Evolutionary conservation across 2,113 vertebrate genomes (phyloP), one percentile per base, ranked within the genome.

Genomic region (Tauraco erythrolophus): DNA sequence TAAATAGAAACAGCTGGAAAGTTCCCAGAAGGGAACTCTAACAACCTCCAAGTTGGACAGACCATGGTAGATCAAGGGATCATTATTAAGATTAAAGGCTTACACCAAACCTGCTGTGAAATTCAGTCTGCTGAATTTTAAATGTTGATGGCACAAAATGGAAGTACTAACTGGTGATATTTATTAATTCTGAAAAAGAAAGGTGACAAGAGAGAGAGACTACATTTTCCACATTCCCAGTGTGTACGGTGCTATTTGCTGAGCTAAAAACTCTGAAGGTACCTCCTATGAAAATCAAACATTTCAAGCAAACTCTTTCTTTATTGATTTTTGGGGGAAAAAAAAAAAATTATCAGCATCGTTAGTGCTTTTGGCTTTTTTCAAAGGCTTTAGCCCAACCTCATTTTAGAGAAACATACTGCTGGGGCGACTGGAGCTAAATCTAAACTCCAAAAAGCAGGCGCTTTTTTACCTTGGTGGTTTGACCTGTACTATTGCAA

Each of bases 11-110:
- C 98, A 98, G 97, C 97, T 98, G 96, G 97, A 97, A 97, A 92
- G 83, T 93, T 98, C 98, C 97, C 98, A 97, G 83, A 85, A 95
- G 98, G 75, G 91, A 96, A 94, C 91, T 97, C 95, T 96, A 98
- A 97, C 93, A 97, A 97, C 97, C 97, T 98, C 97, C 92, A 94
- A 95, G 96, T 89, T 97, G 94, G 95, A 98, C 16, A 1, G 93
- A 86, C 83, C 96, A 80, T 37, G 85, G 94, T 88, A 97, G 98
- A 98, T 98, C 97, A 98, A 98, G 97, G 97, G 97, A 98, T 98
- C 97, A 71, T 98, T 98, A 98, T 94, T 96, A 97, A 97, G 98
- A 98, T 98, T 98, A 98, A 98, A 98, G 95, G 95, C 96, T 98
- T 98, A 97, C 82, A 94, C 77, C 80, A 91, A 97, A 94, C 97